Evolutionary conservation across 2,797 vertebrate species (phyloP).

Genomic region (Nyctibius grandis): DNA sequence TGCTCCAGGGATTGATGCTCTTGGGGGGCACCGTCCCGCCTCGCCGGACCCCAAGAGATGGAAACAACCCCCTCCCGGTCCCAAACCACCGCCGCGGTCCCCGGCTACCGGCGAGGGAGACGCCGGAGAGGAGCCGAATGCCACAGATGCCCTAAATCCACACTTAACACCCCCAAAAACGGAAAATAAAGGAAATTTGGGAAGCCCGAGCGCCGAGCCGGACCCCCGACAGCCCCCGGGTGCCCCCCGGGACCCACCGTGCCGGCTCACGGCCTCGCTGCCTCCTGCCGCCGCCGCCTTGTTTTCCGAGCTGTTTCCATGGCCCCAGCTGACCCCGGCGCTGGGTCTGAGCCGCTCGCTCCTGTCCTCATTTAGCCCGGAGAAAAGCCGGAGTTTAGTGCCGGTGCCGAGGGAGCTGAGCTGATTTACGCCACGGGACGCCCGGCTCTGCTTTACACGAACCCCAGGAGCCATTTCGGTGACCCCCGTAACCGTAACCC

Average conservation of each 20-base stretch:
- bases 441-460: neutral
- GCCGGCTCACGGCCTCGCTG: neutral
- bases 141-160: neutral
- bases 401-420: neutral
- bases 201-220: fast-evolving
- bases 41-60: fast-evolving
- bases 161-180: fast-evolving
- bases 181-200: neutral
- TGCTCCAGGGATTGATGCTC: fast-evolving
- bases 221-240: fast-evolving
- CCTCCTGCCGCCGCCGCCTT: neutral
- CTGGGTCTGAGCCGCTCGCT: slow-evolving; percentile 30
- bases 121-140: fast-evolving
- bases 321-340: slow-evolving; percentile 45
- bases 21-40: fast-evolving
- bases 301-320: slow-evolving; percentile 40
- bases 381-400: slow-evolving; percentile 1
- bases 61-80: fast-evolving
- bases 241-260: neutral
- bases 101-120: fast-evolving
- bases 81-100: fast-evolving
- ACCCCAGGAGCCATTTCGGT: fast-evolving
- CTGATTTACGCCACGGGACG: neutral
- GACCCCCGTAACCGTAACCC: fast-evolving
- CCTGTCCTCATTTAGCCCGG: slow-evolving; percentile 59